Evolutionary conservation across 2,888 invertebrate species (phyloP), one percentile per base, ranked within the genome.

Genomic region (Netelia virgata): DNA sequence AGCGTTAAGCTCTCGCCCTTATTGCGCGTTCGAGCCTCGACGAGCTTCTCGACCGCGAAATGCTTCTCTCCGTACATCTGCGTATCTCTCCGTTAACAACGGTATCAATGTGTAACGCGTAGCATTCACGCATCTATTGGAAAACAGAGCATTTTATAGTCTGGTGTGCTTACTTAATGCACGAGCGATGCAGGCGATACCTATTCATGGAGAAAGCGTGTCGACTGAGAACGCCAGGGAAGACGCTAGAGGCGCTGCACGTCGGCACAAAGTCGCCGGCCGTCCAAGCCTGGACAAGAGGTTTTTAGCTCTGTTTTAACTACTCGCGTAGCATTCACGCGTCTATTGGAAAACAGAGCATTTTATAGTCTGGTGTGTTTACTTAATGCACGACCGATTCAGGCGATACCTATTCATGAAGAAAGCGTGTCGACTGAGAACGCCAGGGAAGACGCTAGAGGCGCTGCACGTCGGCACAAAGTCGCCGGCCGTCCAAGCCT

Each of bases 1-100:
- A 70, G 68, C 76, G 75, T 82, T 76, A 70, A 82, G 57, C 50
- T 41, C 82, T 43, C 61, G 41, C 68, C 68, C 61, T 78, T 64
- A 78, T 78, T 78, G 73, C 69, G 36, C 72, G 50, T 82, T 76
- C 61, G 50, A 69, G 61, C 77, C 36, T 20, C 75, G 47, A 47
- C 9, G 18, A 75, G 47, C 47, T 47, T 47, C 14, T 75, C 47
- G 47, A 47, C 59, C 16, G 14, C 63, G 20, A 70, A 69, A 36
- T 20, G 36, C 18, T 55, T 63, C 53, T 47, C 2, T 36, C 41
- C 43, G 43, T 53, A 20, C 61, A n/a, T 68, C 59, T 20, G 10
- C 23, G 23, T 64, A 61, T 36, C 50, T 18, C 57, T 18, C 9
- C 8, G 57, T n/a, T 57, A 16, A 16, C 16, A 16, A 16, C 23